Evolutionary conservation across 2,113 vertebrate genomes (phyloP).

Genomic region (Brachionichthys hirsutus): DNA sequence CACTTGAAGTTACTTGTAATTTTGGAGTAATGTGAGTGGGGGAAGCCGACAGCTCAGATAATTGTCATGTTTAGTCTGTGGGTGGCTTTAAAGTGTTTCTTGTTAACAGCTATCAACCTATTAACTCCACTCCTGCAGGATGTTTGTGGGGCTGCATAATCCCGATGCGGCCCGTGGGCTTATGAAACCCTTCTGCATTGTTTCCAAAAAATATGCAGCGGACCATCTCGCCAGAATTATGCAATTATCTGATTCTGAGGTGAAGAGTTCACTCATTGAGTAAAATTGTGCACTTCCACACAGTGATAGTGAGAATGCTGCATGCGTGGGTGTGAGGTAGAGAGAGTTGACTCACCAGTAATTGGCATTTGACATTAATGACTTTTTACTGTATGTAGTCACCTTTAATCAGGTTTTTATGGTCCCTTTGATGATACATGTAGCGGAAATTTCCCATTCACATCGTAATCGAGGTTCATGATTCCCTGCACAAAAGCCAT

Average conservation of each 20-base stretch:
- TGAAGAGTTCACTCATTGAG: background rate
- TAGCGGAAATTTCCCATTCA: background rate
- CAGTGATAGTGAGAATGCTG: background rate
- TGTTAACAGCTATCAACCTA: conserved; percentile 41
- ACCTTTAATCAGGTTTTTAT: conserved; percentile 25
- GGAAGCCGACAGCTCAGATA: conserved; percentile 29
- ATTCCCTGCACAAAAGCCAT: conserved; percentile 27
- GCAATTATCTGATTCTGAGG: conserved; percentile 9
- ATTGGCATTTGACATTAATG: conserved; percentile 20
- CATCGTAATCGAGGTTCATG: background rate
- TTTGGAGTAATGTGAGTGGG: background rate
- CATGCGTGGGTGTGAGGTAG: background rate
- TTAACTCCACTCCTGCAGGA: conserved; percentile 32
- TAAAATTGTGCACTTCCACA: background rate
- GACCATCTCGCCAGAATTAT: conserved; percentile 1
- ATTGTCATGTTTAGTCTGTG: conserved; percentile 42
- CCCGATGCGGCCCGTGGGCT: conserved; percentile 14
- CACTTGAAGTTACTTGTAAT: too few species aligned
- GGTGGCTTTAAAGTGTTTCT: conserved; percentile 30
- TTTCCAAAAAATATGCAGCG: conserved; percentile 13
- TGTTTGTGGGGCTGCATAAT: conserved; percentile 28
- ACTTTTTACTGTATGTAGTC: conserved; percentile 9
- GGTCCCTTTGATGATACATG: conserved; percentile 4
- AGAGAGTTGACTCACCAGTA: conserved; percentile 10
- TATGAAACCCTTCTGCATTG: conserved; percentile 5